Evolutionary conservation across 92 coral and sea anemone species (phyloP), one percentile per base, ranked within the genome.

Genomic region (Phenganax marumi): DNA sequence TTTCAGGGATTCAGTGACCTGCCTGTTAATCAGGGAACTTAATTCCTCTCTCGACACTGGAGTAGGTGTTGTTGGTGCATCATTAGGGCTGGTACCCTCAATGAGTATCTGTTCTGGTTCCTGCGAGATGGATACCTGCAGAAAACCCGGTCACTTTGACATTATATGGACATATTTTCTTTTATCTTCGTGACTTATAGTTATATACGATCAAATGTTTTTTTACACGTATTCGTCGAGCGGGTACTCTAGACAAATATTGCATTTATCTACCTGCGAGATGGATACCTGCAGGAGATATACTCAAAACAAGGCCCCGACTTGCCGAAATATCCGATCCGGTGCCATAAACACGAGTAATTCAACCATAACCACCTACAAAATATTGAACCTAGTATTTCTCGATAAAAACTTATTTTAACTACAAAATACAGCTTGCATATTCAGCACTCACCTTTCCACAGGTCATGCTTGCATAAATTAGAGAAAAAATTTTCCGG

Each of bases 41-140:
- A n/a, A n/a, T n/a, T n/a, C 68, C 8, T 61, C 68, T 16, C n/a
- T 61, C 7, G 68, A 61, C 8, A 61, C 68, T 16, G 8, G 68
- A 46, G 18, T 56, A 16, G 18, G 63, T 70, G 1, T 70, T 24
- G 75, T 73, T n/a, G 79, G 10, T 47, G 56, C 76, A 70, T 70
- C 76, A 70, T 70, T 17, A 1, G 76, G 18, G 54, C 76, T 70
- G 76, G 76, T 70, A 70, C 76, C 8, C 55, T 46, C 5, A 70
- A 70, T 46, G 76, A 8, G 54, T 24, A 17, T 73, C 50, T 19
- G 3, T 7, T 73, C 62, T 51, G 39, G 1, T 51, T 73, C 79
- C 79, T 73, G 79, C 79, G 58, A 73, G 79, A 73, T 51, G 58
- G 63, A 62, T 73, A 73, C 79, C 79, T 73, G 79, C 79, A 73